Evolutionary conservation across 2,888 invertebrate genomes (phyloP).

Genomic region (Cantharis rufa): DNA sequence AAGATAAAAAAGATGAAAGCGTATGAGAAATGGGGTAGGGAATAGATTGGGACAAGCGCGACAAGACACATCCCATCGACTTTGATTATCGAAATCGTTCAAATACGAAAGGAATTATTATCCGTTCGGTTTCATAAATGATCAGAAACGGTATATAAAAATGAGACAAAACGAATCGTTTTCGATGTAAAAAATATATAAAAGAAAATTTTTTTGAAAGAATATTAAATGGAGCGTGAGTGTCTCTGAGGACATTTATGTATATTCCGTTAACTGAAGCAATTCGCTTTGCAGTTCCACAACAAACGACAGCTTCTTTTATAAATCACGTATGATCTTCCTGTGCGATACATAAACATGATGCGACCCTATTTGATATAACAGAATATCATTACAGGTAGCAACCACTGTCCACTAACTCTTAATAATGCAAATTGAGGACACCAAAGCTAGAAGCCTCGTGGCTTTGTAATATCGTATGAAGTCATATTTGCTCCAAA

Average conservation of each 20-base stretch:
- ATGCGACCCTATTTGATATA: conserved; percentile 2
- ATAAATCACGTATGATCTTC: conserved; percentile 21
- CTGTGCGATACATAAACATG: conserved; percentile 24
- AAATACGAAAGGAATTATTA: conserved; percentile 43
- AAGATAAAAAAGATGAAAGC: conserved; percentile 44
- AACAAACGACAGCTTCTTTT: conserved; percentile 26
- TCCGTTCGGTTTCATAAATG: conserved; percentile 37
- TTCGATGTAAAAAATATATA: conserved; percentile 26
- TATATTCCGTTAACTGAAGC: conserved; percentile 22
- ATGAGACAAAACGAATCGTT: conserved; percentile 31
- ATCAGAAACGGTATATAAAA: conserved; percentile 32
- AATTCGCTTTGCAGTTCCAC: conserved; percentile 20
- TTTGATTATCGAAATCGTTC: conserved; percentile 46
- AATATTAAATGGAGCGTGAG: conserved; percentile 38
- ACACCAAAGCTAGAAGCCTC: not conserved
- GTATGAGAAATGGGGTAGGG: conserved; percentile 34
- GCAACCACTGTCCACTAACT: conserved; percentile 15
- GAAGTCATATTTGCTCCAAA: conserved; percentile 31
- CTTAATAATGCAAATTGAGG: conserved; percentile 22
- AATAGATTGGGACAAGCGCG: conserved; percentile 36
- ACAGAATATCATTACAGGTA: conserved; percentile 19
- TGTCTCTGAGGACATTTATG: conserved; percentile 30
- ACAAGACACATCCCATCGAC: conserved; percentile 37
- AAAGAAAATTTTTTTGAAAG: conserved; percentile 33
- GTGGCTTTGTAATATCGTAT: conserved; percentile 21